Percentiles rank a stretch among this genome's conserved stretches.
These are phyloP conservation scores for Enoplosus armatus DNA, from an alignment of 2,797 vertebrate genomes.

Conservation along the genomic window DNA sequence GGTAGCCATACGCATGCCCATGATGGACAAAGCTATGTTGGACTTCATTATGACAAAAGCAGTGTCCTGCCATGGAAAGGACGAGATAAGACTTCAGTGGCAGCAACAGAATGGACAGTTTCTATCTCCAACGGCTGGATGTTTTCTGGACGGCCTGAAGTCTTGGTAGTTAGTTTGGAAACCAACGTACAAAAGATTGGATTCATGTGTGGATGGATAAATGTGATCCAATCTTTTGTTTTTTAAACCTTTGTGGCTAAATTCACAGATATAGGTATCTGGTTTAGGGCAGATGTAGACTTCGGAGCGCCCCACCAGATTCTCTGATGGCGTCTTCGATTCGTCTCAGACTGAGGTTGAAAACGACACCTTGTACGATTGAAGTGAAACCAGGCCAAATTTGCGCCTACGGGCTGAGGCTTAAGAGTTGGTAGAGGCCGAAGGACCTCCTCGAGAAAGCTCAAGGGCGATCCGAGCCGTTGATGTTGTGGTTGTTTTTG, in stretches of 20 bases:
- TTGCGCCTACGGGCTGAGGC: neutral
- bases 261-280: constrained; percentile 6
- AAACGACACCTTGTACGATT: neutral
- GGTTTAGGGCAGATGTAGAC: constrained; percentile 22
- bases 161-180: constrained; percentile 2
- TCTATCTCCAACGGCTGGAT: constrained; percentile 1
- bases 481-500: constrained; percentile 78
- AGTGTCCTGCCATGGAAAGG: constrained; percentile 34
- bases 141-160: constrained; percentile 10
- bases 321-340: neutral
- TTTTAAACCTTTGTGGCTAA: constrained; percentile 21
- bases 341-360: neutral
- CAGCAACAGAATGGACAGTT: neutral
- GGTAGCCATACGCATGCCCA: neutral
- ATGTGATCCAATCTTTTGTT: neutral
- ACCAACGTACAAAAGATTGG: neutral
- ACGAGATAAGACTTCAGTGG: neutral
- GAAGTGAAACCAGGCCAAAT: constrained; percentile 7
- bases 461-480: constrained; percentile 56
- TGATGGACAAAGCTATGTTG: constrained; percentile 29
- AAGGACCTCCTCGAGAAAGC: constrained; percentile 32
- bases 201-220: constrained; percentile 15
- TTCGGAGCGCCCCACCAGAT: constrained; percentile 10
- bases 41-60: constrained; percentile 27
- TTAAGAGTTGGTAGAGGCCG: neutral